A percentile compares a stretch with the other conserved stretches of the same genome.
Conservation (phyloP, 2,797 vertebrate genomes). For the Eutrigla gurnardus region DNA sequence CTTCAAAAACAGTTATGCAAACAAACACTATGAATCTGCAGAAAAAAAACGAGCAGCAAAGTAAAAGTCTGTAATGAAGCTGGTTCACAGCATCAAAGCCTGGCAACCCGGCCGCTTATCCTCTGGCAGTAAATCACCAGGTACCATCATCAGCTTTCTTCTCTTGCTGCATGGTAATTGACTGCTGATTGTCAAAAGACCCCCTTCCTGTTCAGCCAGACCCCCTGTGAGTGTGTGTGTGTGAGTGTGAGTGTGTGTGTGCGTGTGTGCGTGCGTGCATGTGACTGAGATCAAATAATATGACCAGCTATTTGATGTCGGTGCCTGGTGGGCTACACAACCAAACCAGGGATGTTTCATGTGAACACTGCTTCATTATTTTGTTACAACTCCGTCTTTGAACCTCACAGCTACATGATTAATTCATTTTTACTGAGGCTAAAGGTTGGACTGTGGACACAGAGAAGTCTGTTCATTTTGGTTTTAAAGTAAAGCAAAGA, state of each 20-base stretch:
- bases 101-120: conserved; percentile 13
- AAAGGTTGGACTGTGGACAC: conserved; percentile 17
- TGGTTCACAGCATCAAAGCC: conserved; percentile 38
- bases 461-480: conserved; percentile 12
- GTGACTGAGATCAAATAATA: conserved; percentile 50
- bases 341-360: conserved; percentile 46
- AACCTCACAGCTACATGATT: conserved; percentile 38
- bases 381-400: conserved; percentile 46
- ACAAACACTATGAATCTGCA: neutral
- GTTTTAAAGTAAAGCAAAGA: conserved; percentile 7
- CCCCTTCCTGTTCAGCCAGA: neutral
- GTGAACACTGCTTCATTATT: conserved; percentile 58
- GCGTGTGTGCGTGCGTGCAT: neutral
- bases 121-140: conserved; percentile 24
- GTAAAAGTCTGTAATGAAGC: conserved; percentile 24
- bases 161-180: conserved; percentile 38
- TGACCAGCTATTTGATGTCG: conserved; percentile 54
- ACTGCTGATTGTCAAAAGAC: conserved; percentile 30
- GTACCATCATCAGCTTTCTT: conserved; percentile 23
- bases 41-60: neutral
- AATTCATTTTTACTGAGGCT: conserved; percentile 17
- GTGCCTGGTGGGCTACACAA: conserved; percentile 48
- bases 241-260: neutral
- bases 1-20: too few species aligned
- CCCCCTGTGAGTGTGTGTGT: neutral